Base-by-base conservation (phyloP, 2,113 vertebrate species). In the Pimephales promelas region DNA sequence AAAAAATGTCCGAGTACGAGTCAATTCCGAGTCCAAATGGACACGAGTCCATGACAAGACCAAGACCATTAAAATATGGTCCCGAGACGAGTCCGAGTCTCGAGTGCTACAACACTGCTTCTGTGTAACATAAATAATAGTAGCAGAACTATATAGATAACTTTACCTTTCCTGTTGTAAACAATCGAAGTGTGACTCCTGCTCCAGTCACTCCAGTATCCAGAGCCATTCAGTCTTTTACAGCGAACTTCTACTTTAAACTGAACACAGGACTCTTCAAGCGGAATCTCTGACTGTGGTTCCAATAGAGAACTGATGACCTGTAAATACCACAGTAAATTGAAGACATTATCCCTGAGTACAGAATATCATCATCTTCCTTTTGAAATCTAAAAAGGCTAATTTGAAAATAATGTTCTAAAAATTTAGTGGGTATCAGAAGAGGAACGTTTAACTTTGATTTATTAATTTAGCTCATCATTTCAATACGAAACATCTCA, bases 121-220 rank as follows among this genome's bases (percentile, higher is more conserved):
- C 22, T 72, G 40, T 11, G 26, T 26, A 18, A 49, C 9, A 16
- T 28, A 73, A 49, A 13, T 73, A 49, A 73, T 9, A 73, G 72
- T 72, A 45, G 4, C 40, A 54, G 5, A 75, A 28, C 45, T 49
- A 28, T 34, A 54, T 11, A 34, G 22, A 36, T 36, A 77, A 36
- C 5, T 13, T 74, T 74, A 99, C 98, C 96, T 95, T 90, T 93
- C 88, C 96, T 90, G 82, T 96, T 97, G 24, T 72, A 90, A 0
- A 97, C 87, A 0, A 80, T 87, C 0, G 94, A 95, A 36, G 90
- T 87, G 36, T 90, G 90, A 1, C 93, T 47, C 2, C 68, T 47
- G 68, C 96, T 98, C 98, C 97, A 99, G 24, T 96, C 90, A 3
- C 98, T 98, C 97, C 96, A 97, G 85, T 94, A 94, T 0, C 95